These are phyloP conservation scores for Hydrophis major DNA, from an alignment of 2,797 vertebrate species.

Conservation along the genomic window DNA sequence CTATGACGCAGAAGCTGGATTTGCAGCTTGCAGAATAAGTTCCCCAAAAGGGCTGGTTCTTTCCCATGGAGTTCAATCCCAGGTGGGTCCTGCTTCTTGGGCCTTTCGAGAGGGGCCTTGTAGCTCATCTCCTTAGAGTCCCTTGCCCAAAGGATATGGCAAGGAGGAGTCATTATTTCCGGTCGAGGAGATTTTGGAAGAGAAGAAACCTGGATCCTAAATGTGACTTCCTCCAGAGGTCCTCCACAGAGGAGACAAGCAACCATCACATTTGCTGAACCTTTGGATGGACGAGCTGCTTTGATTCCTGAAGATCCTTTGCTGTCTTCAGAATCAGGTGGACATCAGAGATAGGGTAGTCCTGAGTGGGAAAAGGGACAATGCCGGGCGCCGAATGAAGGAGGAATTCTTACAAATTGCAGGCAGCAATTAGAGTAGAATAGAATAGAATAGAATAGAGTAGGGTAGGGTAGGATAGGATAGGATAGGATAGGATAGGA, in stretches of 20 bases:
- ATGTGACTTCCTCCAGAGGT: conserved; percentile 43
- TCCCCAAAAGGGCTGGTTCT: conserved; percentile 25
- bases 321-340: conserved; percentile 92
- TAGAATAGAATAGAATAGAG: too few species aligned
- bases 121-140: conserved; percentile 32
- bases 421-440: too few species aligned
- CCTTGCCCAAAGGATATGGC: conserved; percentile 28
- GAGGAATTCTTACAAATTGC: neutral
- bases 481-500: too few species aligned
- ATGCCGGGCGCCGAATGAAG: neutral
- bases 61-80: conserved; percentile 7
- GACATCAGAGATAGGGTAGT: conserved; percentile 96
- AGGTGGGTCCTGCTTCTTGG: neutral
- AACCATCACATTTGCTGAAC: conserved; percentile 14
- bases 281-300: conserved; percentile 66
- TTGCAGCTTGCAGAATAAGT: conserved; percentile 27
- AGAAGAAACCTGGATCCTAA: conserved; percentile 11
- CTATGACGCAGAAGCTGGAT: neutral
- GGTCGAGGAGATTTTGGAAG: conserved; percentile 35
- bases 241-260: conserved; percentile 36
- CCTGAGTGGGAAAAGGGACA: conserved; percentile 69
- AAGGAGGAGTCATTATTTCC: conserved; percentile 52
- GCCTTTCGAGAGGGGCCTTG: neutral
- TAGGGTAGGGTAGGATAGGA: too few species aligned
- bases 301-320: conserved; percentile 90